Percentiles rank a stretch among this genome's conserved stretches.
Evolutionary conservation across 2,113 vertebrate genomes (phyloP).

Genomic region (Gasterosteus nipponicus): DNA sequence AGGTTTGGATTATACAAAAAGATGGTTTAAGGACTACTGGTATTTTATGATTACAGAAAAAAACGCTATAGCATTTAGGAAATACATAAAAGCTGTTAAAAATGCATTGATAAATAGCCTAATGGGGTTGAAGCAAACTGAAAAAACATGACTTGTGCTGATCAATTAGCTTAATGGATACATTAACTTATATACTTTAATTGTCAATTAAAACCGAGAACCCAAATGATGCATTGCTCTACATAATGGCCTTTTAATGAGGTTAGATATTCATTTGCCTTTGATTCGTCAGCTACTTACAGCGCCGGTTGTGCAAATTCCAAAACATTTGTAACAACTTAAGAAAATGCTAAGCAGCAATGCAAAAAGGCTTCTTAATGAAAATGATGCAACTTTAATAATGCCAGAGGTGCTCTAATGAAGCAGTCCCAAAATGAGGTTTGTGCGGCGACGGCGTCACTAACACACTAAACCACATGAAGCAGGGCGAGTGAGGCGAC

Average conservation of each 20-base stretch:
- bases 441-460: background rate
- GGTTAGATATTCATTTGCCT: conserved; percentile 68
- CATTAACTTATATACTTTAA: conserved; percentile 79
- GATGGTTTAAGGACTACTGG: background rate
- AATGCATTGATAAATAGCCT: conserved; percentile 66
- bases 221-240: conserved; percentile 77
- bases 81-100: conserved; percentile 64
- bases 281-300: conserved; percentile 69
- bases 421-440: conserved; percentile 24
- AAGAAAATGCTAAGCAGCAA: conserved; percentile 37
- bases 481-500: conserved; percentile 28
- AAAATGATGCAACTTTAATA: conserved; percentile 52
- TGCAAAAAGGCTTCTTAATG: conserved; percentile 51
- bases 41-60: conserved; percentile 43
- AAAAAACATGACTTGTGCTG: conserved; percentile 64
- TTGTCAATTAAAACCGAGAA: conserved; percentile 78
- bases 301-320: conserved; percentile 48
- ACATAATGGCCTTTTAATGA: conserved; percentile 82
- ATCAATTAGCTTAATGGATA: conserved; percentile 80
- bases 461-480: conserved; percentile 11
- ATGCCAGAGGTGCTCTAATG: conserved; percentile 38
- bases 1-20: background rate
- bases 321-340: conserved; percentile 42
- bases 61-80: conserved; percentile 24
- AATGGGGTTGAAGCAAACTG: conserved; percentile 63